These are phyloP conservation scores for Ridgeia piscesae DNA, from an alignment of 1,140 invertebrate genomes.

Conservation along the genomic window DNA sequence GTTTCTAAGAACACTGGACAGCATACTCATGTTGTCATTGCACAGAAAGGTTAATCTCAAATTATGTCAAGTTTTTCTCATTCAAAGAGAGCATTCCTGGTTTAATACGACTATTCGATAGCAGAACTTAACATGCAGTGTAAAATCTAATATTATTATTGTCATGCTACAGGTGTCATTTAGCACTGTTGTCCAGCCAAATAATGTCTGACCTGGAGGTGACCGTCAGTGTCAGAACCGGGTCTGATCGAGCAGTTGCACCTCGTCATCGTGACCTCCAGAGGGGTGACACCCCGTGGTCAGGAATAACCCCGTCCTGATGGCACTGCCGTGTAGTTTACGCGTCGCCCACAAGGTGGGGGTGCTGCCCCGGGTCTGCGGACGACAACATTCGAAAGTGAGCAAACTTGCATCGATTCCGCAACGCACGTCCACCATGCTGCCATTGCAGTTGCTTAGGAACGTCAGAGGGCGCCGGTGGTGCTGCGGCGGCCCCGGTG, in stretches of 20 bases:
- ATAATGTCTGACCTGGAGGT: not conserved
- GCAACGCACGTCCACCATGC: conserved; percentile 32
- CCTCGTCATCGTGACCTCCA: conserved; percentile 18
- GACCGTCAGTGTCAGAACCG: conserved; percentile 7
- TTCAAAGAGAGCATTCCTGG: not conserved
- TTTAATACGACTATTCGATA: not conserved
- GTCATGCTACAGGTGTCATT: not conserved
- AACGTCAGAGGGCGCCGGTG: conserved; percentile 27
- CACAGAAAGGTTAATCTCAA: no score
- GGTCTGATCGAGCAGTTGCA: conserved; percentile 19
- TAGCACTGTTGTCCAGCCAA: not conserved
- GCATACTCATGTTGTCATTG: no score
- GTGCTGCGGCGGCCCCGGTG: not conserved
- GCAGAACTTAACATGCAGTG: not conserved
- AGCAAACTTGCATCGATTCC: conserved; percentile 13
- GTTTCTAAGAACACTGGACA: no score
- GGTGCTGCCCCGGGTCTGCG: not conserved
- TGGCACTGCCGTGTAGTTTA: not conserved
- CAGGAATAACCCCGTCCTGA: conserved; percentile 3
- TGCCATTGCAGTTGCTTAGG: conserved; percentile 31
- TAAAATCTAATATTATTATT: not conserved
- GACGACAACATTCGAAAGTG: conserved; percentile 20
- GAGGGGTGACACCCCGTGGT: not conserved
- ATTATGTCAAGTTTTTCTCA: no score
- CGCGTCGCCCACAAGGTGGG: not conserved